These are phyloP conservation scores for Caranx ignobilis DNA, from an alignment of 2,113 vertebrate species.

Conservation along the genomic window DNA sequence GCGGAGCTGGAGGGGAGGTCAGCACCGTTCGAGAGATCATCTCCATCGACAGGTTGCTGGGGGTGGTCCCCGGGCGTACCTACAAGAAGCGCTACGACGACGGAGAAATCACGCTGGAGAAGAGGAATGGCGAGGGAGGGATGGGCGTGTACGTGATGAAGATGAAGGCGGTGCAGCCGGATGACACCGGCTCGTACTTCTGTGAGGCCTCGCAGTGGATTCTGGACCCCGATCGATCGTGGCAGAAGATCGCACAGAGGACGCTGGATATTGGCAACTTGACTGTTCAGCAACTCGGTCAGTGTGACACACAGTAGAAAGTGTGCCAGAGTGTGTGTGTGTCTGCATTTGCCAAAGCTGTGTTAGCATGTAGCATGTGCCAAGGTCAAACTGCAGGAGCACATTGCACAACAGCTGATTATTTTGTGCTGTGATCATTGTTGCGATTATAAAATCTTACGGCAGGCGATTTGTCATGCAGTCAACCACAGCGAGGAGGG, in stretches of 20 bases:
- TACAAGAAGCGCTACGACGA: conserved; percentile 82
- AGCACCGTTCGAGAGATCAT: conserved; percentile 85
- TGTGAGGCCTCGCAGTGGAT: conserved; percentile 91
- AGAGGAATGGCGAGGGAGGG: conserved; percentile 79
- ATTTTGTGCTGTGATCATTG: neutral
- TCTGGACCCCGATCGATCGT: conserved; percentile 86
- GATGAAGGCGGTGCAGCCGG: conserved; percentile 79
- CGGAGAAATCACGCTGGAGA: conserved; percentile 86
- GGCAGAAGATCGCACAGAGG: conserved; percentile 89
- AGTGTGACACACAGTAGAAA: conserved; percentile 52
- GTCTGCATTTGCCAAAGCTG: neutral
- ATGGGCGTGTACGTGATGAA: conserved; percentile 85
- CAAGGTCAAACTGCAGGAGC: neutral
- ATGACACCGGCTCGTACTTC: conserved; percentile 88
- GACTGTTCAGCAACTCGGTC: conserved; percentile 86
- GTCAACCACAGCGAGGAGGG: neutral
- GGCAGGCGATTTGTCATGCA: neutral
- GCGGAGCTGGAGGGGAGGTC: conserved; percentile 67
- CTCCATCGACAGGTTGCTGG: conserved; percentile 82
- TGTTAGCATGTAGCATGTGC: neutral
- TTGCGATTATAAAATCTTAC: neutral
- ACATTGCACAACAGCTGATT: conserved; percentile 2
- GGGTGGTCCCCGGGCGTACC: conserved; percentile 73
- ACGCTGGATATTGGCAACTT: conserved; percentile 88
- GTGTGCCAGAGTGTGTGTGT: neutral